A percentile compares a stretch with the other conserved stretches of the same genome.
These are phyloP conservation scores for Colostygia pectinataria DNA, from an alignment of 2,888 invertebrate species.

Conservation along the genomic window DNA sequence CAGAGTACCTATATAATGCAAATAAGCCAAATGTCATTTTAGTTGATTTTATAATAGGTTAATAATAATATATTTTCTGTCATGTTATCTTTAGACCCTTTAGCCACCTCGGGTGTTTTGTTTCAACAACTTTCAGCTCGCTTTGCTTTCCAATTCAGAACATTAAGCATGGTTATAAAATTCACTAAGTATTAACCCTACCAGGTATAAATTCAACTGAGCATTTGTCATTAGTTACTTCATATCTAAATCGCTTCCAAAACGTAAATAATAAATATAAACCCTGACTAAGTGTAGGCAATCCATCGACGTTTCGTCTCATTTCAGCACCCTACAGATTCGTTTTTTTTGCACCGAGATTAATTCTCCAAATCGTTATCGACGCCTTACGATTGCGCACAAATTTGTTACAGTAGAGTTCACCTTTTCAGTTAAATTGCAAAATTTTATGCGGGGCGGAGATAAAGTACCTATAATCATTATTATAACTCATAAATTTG, in stretches of 20 bases:
- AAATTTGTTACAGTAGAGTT: conserved; percentile 80
- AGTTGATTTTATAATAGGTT: too few relatives aligned
- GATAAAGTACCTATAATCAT: conserved; percentile 81
- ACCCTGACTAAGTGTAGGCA: conserved; percentile 53
- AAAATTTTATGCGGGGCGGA: conserved; percentile 73
- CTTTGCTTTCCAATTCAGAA: too few relatives aligned
- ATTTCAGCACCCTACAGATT: conserved; percentile 51
- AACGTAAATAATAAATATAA: conserved; percentile 52
- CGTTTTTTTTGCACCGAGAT: conserved; percentile 69
- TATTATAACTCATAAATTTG: conserved; percentile 82
- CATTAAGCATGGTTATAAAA: too few relatives aligned
- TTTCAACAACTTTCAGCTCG: too few relatives aligned
- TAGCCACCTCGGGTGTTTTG: too few relatives aligned
- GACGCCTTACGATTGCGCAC: conserved; percentile 76
- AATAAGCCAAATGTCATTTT: conserved; percentile 34
- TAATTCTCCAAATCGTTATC: conserved; percentile 80
- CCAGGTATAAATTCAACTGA: conserved; percentile 4
- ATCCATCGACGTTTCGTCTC: conserved; percentile 57
- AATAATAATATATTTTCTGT: too few relatives aligned
- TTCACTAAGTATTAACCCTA: neutral
- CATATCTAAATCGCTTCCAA: conserved; percentile 45
- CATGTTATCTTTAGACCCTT: too few relatives aligned
- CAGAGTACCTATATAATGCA: conserved; percentile 55
- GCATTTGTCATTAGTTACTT: conserved; percentile 30
- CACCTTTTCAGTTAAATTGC: conserved; percentile 81